Evolutionary conservation across 53 echinoderm and acorn worm species (phyloP).

Genomic region (Henricia sp.): DNA sequence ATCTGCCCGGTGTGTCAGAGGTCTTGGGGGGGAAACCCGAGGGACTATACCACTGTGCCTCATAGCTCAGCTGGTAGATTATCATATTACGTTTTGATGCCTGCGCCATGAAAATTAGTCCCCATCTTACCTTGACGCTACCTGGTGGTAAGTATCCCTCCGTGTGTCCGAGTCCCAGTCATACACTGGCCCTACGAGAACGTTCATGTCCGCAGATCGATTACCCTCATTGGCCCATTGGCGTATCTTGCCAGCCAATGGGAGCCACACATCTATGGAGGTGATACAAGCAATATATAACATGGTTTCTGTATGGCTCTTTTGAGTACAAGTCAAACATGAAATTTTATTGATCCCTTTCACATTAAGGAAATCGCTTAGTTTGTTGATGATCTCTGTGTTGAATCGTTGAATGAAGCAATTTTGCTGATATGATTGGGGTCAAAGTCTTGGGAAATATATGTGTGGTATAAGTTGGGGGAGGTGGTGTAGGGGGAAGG

Average conservation of each 20-base stretch:
- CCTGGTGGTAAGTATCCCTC: conserved; percentile 45
- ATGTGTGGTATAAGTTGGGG: no score
- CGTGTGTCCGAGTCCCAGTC: conserved; percentile 65
- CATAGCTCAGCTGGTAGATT: neutral
- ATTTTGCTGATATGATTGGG: no score
- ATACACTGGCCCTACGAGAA: conserved; percentile 75
- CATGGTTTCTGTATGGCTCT: neutral
- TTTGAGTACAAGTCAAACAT: no score
- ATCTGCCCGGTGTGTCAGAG: no score
- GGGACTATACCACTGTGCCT: neutral
- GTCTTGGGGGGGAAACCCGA: neutral
- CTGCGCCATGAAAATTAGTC: no score
- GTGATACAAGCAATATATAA: neutral
- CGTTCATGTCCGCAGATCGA: conserved; percentile 45
- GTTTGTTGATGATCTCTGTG: neutral
- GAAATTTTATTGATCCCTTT: no score
- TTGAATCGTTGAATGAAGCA: neutral
- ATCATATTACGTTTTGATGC: no score
- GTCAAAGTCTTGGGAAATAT: no score
- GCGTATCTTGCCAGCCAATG: conserved; percentile 1
- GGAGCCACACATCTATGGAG: conserved; percentile 26
- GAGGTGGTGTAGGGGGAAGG: no score
- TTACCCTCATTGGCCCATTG: conserved; percentile 31
- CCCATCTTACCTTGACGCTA: conserved; percentile 55
- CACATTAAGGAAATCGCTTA: neutral